Percentiles rank a stretch among this genome's conserved stretches.
Evolutionary conservation across 2,113 vertebrate species (phyloP).

Genomic region (Taxidea taxus): DNA sequence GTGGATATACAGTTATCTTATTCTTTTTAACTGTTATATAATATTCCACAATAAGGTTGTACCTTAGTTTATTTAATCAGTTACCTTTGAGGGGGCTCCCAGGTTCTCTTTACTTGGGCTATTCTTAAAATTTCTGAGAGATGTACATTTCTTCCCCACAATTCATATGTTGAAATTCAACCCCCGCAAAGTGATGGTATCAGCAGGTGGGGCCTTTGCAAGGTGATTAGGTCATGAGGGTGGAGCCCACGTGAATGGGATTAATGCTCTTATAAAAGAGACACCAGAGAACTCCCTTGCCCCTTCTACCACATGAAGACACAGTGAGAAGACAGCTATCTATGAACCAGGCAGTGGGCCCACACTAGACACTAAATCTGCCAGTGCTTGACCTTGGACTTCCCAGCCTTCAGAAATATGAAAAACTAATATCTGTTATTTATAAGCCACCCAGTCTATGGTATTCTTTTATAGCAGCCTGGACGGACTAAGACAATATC

Average conservation of each 20-base stretch:
- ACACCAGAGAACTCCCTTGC: not conserved
- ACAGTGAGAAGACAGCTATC: not conserved
- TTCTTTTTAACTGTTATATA: not conserved
- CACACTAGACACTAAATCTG: not conserved
- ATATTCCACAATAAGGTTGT: not conserved
- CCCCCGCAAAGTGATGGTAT: not conserved
- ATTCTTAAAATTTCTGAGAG: not conserved
- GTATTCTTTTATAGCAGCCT: not conserved
- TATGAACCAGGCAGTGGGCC: not conserved
- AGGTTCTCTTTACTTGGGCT: not conserved
- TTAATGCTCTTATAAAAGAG: not conserved
- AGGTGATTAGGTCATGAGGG: not conserved
- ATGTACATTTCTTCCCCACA: not conserved
- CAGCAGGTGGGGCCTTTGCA: not conserved
- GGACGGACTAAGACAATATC: not conserved
- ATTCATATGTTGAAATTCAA: not conserved
- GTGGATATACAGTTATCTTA: not conserved
- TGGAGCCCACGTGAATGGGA: not conserved
- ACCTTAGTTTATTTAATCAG: constrained; percentile 12
- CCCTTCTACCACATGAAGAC: not conserved
- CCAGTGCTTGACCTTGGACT: not conserved
- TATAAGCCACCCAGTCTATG: not conserved
- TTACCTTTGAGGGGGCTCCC: not conserved
- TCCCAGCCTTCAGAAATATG: not conserved
- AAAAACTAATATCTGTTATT: not conserved